Conservation (phyloP, 2,113 vertebrate species). For the Grallaria varia region DNA sequence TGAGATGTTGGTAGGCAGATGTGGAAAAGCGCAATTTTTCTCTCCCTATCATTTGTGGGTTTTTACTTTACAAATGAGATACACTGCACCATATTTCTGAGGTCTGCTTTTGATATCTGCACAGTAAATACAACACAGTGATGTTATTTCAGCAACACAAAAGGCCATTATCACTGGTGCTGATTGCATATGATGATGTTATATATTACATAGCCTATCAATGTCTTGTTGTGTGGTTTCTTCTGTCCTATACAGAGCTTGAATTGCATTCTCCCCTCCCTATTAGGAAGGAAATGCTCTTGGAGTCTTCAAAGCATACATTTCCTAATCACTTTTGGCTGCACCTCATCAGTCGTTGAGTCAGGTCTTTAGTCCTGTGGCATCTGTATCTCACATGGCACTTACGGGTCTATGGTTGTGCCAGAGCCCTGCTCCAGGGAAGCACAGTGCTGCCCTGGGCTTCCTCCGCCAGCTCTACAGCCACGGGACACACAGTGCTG, state of each 20-base stretch:
- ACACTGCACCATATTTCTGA: neutral
- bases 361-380: neutral
- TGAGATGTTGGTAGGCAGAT: neutral
- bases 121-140: neutral
- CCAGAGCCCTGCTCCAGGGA: rapidly evolving
- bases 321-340: neutral
- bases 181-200: neutral
- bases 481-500: neutral
- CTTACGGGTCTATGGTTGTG: neutral
- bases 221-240: neutral
- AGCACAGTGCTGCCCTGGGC: neutral
- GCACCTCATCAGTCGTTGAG: neutral
- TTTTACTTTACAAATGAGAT: neutral
- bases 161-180: neutral
- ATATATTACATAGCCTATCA: neutral
- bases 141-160: neutral
- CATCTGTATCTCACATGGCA: neutral
- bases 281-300: neutral
- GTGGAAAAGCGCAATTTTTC: neutral
- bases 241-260: neutral
- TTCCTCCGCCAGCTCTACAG: neutral
- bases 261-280: neutral
- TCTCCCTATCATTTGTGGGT: neutral
- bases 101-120: neutral
- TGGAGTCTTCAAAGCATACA: neutral